Evolutionary conservation across 2,113 vertebrate genomes (phyloP).

Genomic region (Sebastes schlegelii): DNA sequence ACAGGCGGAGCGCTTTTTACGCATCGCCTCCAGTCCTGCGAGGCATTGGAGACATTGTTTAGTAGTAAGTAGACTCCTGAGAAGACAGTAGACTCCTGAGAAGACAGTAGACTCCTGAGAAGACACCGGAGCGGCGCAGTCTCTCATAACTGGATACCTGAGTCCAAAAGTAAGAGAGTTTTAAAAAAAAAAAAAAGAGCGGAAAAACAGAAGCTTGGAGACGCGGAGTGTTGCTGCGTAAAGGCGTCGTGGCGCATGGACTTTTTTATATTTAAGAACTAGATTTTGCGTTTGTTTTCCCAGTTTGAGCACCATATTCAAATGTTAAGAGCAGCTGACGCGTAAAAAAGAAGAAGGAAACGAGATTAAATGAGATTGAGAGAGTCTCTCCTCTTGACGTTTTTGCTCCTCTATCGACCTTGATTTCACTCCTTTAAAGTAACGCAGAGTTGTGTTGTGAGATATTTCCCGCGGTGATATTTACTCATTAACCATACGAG

Average conservation of each 20-base stretch:
- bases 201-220: slow-evolving; percentile 32
- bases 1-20: slow-evolving; percentile 77
- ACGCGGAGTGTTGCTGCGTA: slow-evolving; percentile 50
- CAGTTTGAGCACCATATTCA: slow-evolving; percentile 15
- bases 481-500: slow-evolving; percentile 61
- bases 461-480: slow-evolving; percentile 46
- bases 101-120: no score
- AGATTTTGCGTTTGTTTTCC: neutral
- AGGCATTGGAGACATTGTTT: slow-evolving; percentile 48
- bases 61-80: slow-evolving; percentile 40
- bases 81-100: slow-evolving; percentile 18
- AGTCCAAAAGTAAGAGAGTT: slow-evolving; percentile 22
- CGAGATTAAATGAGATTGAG: neutral
- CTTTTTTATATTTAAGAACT: neutral
- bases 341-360: slow-evolving; percentile 20
- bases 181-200: neutral
- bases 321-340: neutral
- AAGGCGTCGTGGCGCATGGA: slow-evolving; percentile 53
- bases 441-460: slow-evolving; percentile 30
- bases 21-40: slow-evolving; percentile 64
- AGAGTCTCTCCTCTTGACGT: slow-evolving; percentile 5
- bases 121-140: slow-evolving; percentile 21
- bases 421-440: slow-evolving; percentile 18
- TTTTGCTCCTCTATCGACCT: neutral
- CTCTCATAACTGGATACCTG: slow-evolving; percentile 58